Conservation (phyloP, 2,113 vertebrate species). For the Oreotrochilus melanogaster region DNA sequence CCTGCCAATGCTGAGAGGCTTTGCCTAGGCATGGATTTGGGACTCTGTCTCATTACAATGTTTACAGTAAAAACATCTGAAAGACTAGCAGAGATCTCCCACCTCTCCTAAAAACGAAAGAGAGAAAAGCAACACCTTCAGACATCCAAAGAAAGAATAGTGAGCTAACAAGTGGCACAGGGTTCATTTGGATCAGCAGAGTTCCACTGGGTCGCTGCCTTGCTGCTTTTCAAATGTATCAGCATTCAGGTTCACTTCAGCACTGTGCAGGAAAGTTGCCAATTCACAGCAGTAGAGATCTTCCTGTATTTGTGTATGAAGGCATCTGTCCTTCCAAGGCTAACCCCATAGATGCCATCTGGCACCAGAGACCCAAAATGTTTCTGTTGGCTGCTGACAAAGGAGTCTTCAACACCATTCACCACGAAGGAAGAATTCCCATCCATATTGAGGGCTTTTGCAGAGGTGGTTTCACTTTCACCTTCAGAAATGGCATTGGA, state of each 20-base stretch:
- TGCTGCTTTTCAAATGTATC: neutral
- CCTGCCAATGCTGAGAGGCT: neutral
- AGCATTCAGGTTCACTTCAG: neutral
- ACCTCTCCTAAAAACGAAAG: neutral
- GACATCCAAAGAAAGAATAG: neutral
- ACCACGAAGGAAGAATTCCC: neutral
- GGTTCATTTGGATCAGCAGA: neutral
- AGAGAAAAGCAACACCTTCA: neutral
- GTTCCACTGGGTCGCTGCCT: fast-evolving
- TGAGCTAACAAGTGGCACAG: neutral
- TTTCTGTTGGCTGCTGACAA: neutral
- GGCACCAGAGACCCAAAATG: conserved; percentile 74
- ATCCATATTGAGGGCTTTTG: neutral
- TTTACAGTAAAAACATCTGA: neutral
- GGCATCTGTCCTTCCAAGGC: conserved; percentile 88
- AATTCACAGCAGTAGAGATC: neutral
- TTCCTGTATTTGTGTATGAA: conserved; percentile 90
- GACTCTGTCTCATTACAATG: neutral
- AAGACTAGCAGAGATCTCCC: neutral
- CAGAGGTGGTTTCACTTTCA: fast-evolving
- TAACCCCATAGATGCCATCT: conserved; percentile 77
- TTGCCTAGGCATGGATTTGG: no score
- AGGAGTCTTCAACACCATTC: neutral
- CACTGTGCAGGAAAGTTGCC: neutral
- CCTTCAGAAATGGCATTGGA: neutral